These are phyloP conservation scores for Hirtodrosophila confusa DNA, from an alignment of 2,888 invertebrate genomes.

Conservation along the genomic window DNA sequence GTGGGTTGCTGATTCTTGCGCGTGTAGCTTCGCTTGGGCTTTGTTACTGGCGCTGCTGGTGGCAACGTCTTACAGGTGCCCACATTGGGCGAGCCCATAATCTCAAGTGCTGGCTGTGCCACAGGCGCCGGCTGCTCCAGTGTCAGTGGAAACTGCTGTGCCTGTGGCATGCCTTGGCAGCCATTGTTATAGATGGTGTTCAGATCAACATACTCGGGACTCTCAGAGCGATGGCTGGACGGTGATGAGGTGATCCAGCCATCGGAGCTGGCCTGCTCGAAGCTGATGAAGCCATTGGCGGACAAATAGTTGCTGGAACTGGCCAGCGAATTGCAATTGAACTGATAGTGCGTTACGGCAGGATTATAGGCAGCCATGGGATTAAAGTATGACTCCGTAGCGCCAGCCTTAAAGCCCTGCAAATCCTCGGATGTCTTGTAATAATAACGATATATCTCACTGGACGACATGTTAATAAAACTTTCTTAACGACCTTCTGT, in stretches of 20 bases:
- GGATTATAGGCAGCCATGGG: slow-evolving; percentile 83
- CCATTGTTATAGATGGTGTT: slow-evolving; percentile 80
- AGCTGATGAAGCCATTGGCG: slow-evolving; percentile 81
- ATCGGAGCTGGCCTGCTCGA: slow-evolving; percentile 83
- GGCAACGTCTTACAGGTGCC: slow-evolving; percentile 80
- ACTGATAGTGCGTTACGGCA: slow-evolving; percentile 67
- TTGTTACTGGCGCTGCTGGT: slow-evolving; percentile 33
- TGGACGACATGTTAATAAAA: slow-evolving; percentile 76
- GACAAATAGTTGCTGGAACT: slow-evolving; percentile 70
- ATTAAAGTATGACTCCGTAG: slow-evolving; percentile 80
- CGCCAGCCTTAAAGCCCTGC: slow-evolving; percentile 78
- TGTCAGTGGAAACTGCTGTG: slow-evolving; percentile 43
- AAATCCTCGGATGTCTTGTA: slow-evolving; percentile 83
- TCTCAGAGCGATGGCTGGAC: slow-evolving; percentile 84
- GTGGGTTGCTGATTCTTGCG: slow-evolving; percentile 67
- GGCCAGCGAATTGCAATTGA: slow-evolving; percentile 71
- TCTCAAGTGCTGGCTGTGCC: slow-evolving; percentile 43
- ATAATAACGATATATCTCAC: slow-evolving; percentile 84
- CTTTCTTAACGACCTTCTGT: background rate
- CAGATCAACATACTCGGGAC: slow-evolving; percentile 84
- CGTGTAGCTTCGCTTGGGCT: slow-evolving; percentile 80
- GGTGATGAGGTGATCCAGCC: slow-evolving; percentile 84
- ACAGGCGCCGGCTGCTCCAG: slow-evolving; percentile 33
- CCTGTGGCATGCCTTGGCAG: slow-evolving; percentile 56
- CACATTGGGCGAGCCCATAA: slow-evolving; percentile 82